Evolutionary conservation across 2,888 invertebrate species (phyloP).

Genomic region (Brachyptera risi): DNA sequence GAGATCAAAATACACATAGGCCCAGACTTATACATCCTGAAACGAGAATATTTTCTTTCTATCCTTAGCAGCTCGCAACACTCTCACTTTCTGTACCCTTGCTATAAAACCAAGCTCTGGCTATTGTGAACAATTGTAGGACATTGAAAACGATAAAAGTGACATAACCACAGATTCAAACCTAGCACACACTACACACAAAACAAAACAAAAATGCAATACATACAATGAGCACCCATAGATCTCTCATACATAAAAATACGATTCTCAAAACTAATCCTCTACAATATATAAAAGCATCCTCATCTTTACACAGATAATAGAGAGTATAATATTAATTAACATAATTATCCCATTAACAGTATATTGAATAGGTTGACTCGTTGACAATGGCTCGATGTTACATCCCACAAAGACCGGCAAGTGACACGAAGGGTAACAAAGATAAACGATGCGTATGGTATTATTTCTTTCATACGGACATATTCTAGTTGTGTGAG

Average conservation of each 20-base stretch:
- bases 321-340: no score
- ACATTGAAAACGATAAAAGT: slow-evolving; percentile 4
- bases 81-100: background rate
- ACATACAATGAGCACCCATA: background rate
- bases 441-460: slow-evolving; percentile 15
- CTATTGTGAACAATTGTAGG: background rate
- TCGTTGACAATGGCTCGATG: background rate
- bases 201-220: background rate
- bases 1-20: no score
- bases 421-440: slow-evolving; percentile 15
- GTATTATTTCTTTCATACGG: slow-evolving; percentile 7
- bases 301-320: slow-evolving; percentile 1
- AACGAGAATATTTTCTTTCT: no score
- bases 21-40: no score
- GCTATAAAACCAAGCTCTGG: background rate
- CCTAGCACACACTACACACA: background rate
- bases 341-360: slow-evolving; percentile 33
- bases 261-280: background rate
- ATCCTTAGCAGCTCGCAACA: background rate
- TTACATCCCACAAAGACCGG: slow-evolving; percentile 15
- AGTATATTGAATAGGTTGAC: slow-evolving; percentile 28
- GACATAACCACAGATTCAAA: slow-evolving; percentile 10
- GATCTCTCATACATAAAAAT: background rate
- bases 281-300: slow-evolving; percentile 12
- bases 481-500: background rate